These are phyloP conservation scores for Pyrrhosoma nymphula DNA, from an alignment of 2,888 invertebrate genomes.

Conservation along the genomic window DNA sequence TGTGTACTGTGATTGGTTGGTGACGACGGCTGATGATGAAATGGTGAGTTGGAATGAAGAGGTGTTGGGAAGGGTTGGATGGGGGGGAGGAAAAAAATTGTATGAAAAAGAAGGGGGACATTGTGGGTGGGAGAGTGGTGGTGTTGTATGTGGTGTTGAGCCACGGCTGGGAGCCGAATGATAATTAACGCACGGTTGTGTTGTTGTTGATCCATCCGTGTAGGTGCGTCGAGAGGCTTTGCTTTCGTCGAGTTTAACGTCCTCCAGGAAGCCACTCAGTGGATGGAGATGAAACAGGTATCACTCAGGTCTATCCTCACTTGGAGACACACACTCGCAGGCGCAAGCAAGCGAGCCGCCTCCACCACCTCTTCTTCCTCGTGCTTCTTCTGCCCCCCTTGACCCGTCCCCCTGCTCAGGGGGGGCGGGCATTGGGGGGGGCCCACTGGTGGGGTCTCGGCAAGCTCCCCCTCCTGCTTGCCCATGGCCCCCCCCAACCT, in stretches of 20 bases:
- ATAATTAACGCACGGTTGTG: slow-evolving; percentile 68
- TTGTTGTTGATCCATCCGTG: slow-evolving; percentile 74
- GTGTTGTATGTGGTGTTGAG: slow-evolving; percentile 61
- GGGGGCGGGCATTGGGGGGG: neutral
- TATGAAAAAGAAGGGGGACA: slow-evolving; percentile 5
- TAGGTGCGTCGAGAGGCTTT: slow-evolving; percentile 94
- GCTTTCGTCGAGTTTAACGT: slow-evolving; percentile 96
- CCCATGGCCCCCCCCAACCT: slow-evolving; percentile 54
- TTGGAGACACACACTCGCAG: slow-evolving; percentile 60
- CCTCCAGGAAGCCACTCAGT: slow-evolving; percentile 91
- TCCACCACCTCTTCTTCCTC: slow-evolving; percentile 44
- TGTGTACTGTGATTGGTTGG: slow-evolving; percentile 55
- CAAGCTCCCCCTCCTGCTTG: slow-evolving; percentile 58
- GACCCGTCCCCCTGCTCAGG: neutral
- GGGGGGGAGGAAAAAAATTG: neutral
- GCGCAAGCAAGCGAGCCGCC: slow-evolving; percentile 52
- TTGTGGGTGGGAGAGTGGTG: slow-evolving; percentile 24
- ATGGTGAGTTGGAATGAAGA: slow-evolving; percentile 67
- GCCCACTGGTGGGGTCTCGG: slow-evolving; percentile 49
- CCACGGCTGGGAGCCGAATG: slow-evolving; percentile 65
- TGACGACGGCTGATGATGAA: slow-evolving; percentile 44
- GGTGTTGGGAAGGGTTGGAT: slow-evolving; percentile 35
- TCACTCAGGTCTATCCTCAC: slow-evolving; percentile 68
- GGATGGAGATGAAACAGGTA: slow-evolving; percentile 96
- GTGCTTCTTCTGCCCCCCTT: slow-evolving; percentile 13